Evolutionary conservation across 2,888 invertebrate genomes (phyloP).

Genomic region (Seira musarum): DNA sequence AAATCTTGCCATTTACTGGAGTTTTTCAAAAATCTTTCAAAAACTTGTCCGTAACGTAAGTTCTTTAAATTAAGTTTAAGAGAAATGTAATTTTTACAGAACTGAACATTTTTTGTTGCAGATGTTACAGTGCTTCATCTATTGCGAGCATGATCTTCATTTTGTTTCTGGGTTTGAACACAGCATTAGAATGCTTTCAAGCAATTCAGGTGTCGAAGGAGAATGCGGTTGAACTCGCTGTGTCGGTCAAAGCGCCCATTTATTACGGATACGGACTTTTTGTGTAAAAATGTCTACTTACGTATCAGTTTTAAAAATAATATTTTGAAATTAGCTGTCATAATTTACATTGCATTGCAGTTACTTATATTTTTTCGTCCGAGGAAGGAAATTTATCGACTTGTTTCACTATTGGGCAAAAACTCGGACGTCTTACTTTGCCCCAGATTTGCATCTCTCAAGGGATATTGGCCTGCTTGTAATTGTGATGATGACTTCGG

Average conservation of each 20-base stretch:
- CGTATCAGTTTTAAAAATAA: neutral
- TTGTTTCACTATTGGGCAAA: conserved; percentile 20
- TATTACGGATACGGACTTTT: conserved; percentile 20
- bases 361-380: conserved; percentile 16
- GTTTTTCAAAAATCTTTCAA: conserved; percentile 28
- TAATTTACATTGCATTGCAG: neutral
- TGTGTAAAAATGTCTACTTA: conserved; percentile 17
- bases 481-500: neutral
- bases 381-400: neutral
- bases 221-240: conserved; percentile 22
- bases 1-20: conserved; percentile 38
- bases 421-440: neutral
- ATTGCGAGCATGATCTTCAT: neutral
- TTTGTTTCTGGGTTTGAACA: neutral
- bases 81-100: neutral
- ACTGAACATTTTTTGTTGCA: neutral
- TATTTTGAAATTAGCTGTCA: too few species aligned
- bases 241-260: conserved; percentile 16
- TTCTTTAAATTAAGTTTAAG: neutral
- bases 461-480: neutral
- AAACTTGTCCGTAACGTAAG: conserved; percentile 1
- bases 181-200: neutral
- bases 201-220: neutral
- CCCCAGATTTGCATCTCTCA: neutral
- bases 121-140: neutral